Evolutionary conservation across 2,113 vertebrate species (phyloP).

Genomic region (Speoplatyrhinus poulsoni): DNA sequence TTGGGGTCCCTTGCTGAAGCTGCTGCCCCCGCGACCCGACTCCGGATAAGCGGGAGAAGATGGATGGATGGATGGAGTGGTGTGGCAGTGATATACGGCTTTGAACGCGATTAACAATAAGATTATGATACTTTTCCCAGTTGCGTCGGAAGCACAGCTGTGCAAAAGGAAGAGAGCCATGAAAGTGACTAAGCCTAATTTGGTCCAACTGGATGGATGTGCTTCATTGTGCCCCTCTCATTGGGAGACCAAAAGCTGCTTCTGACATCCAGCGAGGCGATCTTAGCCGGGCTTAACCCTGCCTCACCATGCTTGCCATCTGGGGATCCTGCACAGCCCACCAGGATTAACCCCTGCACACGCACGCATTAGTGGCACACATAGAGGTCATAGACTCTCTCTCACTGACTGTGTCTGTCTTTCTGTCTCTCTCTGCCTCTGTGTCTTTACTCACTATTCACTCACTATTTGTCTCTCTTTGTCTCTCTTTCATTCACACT

Average conservation of each 20-base stretch:
- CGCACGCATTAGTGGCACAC: slow-evolving; percentile 33
- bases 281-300: slow-evolving; percentile 70
- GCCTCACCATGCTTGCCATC: slow-evolving; percentile 60
- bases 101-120: background rate
- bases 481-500: slow-evolving; percentile 11
- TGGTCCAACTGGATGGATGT: slow-evolving; percentile 28
- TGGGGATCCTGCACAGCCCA: slow-evolving; percentile 53
- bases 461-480: slow-evolving; percentile 3
- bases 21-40: too few species aligned
- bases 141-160: background rate
- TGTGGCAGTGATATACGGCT: background rate
- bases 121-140: background rate
- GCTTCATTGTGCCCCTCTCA: slow-evolving; percentile 49
- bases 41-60: too few species aligned
- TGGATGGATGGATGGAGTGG: too few species aligned
- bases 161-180: slow-evolving; percentile 12
- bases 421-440: slow-evolving; percentile 8
- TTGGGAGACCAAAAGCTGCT: slow-evolving; percentile 35
- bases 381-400: slow-evolving; percentile 31
- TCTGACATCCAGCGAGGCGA: slow-evolving; percentile 48
- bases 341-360: slow-evolving; percentile 59
- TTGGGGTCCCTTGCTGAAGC: too few species aligned
- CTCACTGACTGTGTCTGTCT: slow-evolving; percentile 13
- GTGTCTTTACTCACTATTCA: background rate
- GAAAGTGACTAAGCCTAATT: slow-evolving; percentile 4